These are phyloP conservation scores for Esox lucius DNA, from an alignment of 2,797 vertebrate species.

Conservation along the genomic window DNA sequence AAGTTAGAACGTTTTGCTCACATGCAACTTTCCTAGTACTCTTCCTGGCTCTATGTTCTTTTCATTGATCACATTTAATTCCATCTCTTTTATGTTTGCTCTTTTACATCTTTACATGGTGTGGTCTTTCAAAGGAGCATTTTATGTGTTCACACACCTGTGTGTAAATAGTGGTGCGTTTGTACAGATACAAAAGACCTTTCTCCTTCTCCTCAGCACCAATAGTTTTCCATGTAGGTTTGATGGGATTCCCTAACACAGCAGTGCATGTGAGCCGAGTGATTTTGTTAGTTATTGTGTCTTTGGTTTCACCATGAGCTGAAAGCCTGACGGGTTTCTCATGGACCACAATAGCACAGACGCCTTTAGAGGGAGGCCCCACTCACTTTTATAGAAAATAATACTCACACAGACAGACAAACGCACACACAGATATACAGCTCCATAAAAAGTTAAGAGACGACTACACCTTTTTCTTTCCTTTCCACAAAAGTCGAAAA, in stretches of 20 bases:
- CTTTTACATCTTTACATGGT: slow-evolving; percentile 15
- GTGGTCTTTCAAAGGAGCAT: slow-evolving; percentile 25
- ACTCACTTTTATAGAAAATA: slow-evolving; percentile 58
- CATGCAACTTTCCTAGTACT: slow-evolving; percentile 22
- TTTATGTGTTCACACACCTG: background rate
- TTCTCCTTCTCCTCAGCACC: slow-evolving; percentile 40
- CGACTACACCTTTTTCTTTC: too few relatives aligned
- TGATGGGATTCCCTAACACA: background rate
- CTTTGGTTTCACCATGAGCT: slow-evolving; percentile 32
- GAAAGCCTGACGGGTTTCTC: slow-evolving; percentile 52
- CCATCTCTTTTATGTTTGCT: slow-evolving; percentile 2
- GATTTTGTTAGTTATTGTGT: slow-evolving; percentile 31
- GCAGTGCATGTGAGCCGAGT: background rate
- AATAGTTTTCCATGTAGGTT: background rate
- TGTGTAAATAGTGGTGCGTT: slow-evolving; percentile 16
- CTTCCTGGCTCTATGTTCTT: slow-evolving; percentile 27
- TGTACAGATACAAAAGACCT: slow-evolving; percentile 36
- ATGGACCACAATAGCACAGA: slow-evolving; percentile 61
- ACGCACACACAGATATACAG: background rate
- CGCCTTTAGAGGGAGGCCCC: slow-evolving; percentile 63
- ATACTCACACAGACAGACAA: slow-evolving; percentile 18
- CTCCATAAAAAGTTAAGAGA: too few relatives aligned
- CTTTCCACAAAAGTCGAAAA: too few relatives aligned
- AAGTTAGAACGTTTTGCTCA: slow-evolving; percentile 28
- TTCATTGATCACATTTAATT: slow-evolving; percentile 1